phyloP scores from a whole-genome alignment of 2,888 invertebrate genomes.

The Lithosia quadra region DNA sequence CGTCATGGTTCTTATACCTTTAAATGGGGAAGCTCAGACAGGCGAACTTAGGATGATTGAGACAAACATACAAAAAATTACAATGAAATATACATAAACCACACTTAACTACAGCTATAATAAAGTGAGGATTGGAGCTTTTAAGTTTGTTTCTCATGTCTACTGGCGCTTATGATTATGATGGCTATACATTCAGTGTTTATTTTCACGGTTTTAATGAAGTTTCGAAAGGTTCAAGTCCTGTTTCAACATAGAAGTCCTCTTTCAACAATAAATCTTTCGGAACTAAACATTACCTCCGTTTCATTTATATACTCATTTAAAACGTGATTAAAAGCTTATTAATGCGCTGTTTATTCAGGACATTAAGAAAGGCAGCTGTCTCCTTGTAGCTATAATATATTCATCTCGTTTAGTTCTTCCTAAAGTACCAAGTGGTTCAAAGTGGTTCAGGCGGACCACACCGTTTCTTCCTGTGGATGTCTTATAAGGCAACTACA shows the following conservation, averaged over 20 bases:
- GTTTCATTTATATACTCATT: not conserved
- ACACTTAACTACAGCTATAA: not conserved
- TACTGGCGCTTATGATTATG: slow-evolving; percentile 3
- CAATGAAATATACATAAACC: slow-evolving; percentile 20
- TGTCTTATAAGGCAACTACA: not conserved
- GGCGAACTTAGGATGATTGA: slow-evolving; percentile 26
- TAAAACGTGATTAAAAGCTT: not conserved
- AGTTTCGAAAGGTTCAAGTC: not conserved
- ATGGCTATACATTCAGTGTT: slow-evolving; percentile 5
- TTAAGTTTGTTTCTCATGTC: slow-evolving; percentile 7
- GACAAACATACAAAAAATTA: not conserved
- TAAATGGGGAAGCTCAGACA: slow-evolving; percentile 38
- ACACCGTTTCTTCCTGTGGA: not conserved
- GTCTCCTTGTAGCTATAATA: slow-evolving; percentile 33
- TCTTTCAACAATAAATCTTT: not conserved
- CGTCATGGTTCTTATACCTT: slow-evolving; percentile 63
- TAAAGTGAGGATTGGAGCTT: slow-evolving; percentile 7
- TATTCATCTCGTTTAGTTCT: slow-evolving; percentile 33
- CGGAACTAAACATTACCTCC: not conserved
- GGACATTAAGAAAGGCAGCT: slow-evolving; percentile 35
- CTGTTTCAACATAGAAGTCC: not conserved
- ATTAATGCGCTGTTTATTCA: slow-evolving; percentile 21
- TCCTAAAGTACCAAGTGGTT: not conserved
- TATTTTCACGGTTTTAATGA: not conserved
- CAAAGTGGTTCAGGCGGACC: too few relatives aligned